Evolutionary conservation across 2,888 invertebrate genomes (phyloP).

Genomic region (Buathra laborator): DNA sequence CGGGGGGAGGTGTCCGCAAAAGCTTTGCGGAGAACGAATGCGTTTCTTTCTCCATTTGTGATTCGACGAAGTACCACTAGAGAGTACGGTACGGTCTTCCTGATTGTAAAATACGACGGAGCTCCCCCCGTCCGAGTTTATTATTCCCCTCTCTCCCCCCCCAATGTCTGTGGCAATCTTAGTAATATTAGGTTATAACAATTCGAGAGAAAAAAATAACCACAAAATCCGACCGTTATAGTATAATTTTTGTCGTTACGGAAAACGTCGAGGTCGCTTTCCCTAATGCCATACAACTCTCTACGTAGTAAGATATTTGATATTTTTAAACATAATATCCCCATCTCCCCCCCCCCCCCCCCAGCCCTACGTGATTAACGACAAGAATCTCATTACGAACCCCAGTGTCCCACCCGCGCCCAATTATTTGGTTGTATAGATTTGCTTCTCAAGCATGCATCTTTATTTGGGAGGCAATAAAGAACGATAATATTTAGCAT

Average conservation of each 20-base stretch:
- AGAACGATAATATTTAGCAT: conserved; percentile 40
- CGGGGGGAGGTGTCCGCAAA: conserved; percentile 9
- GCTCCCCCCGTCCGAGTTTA: conserved; percentile 5
- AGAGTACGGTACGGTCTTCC: conserved; percentile 65
- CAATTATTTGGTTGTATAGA: conserved; percentile 58
- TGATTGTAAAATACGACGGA: conserved; percentile 64
- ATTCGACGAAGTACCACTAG: conserved; percentile 56
- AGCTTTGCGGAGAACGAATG: background rate
- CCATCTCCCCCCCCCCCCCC: background rate
- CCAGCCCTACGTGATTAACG: conserved; percentile 2
- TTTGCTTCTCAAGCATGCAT: conserved; percentile 56
- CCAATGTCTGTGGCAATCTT: conserved; percentile 67
- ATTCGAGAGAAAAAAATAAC: conserved; percentile 20
- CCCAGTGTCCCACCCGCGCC: conserved; percentile 37
- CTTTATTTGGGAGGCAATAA: conserved; percentile 58
- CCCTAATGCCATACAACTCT: conserved; percentile 57
- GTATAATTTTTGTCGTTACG: conserved; percentile 55
- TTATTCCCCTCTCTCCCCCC: conserved; percentile 24
- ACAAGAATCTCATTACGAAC: conserved; percentile 27
- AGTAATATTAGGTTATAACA: conserved; percentile 63
- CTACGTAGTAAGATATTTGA: conserved; percentile 60
- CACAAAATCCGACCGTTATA: conserved; percentile 54
- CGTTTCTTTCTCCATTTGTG: conserved; percentile 38
- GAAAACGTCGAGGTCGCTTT: conserved; percentile 52
- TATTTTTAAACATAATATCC: conserved; percentile 58